Base-by-base conservation (phyloP, 2,888 invertebrate species). In the Calephelis perditalis region DNA sequence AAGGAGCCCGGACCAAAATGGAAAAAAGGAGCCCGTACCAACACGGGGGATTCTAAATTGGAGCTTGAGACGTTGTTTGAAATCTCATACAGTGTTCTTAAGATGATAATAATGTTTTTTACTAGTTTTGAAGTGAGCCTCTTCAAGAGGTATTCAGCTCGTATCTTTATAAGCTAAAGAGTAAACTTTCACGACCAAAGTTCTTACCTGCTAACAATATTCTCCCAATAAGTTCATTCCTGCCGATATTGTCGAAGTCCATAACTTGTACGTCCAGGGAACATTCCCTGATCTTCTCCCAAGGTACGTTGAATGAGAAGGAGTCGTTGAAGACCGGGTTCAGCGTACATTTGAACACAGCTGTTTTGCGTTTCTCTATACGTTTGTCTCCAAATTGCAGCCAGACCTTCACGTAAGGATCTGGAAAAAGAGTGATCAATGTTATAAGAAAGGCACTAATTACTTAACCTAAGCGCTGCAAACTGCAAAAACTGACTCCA, bases 371-470 rank as follows among this genome's bases (percentile, higher is more conserved):
- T 78, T 98, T 98, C 88, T 98, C 98, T 72, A 98, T 96, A 71
- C 97, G 94, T 75, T 98, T 97, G 79, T 97, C 97, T 46, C 97
- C 98, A 76, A 98, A 97, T 75, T 97, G 97, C 56, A 98, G 93
- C 98, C 98, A 98, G 11, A 98, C 96, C 84, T 98, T 98, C n/a
- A 98, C 98, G 88, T 98, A 98, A 0, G 98, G 98, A 94, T 98
- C 98, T 98, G 92, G 54, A 92, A 91, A 15, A 8, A 49, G 9
- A 9, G 6, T 15, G 12, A 37, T 37, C 2, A 37, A 37, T 37
- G 37, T 7, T 15, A 15, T 15, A 15, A 15, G 15, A 15, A 15
- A 15, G 15, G 15, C 15, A 15, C 15, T 1, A 1, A 15, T 15
- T 15, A 15, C 15, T 15, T 15, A 15, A 15, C 15, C 15, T 15